Percentiles rank a stretch among this genome's conserved stretches.
These are phyloP conservation scores for Nothobranchius kuhntae DNA, from an alignment of 2,113 vertebrate genomes.

Conservation along the genomic window DNA sequence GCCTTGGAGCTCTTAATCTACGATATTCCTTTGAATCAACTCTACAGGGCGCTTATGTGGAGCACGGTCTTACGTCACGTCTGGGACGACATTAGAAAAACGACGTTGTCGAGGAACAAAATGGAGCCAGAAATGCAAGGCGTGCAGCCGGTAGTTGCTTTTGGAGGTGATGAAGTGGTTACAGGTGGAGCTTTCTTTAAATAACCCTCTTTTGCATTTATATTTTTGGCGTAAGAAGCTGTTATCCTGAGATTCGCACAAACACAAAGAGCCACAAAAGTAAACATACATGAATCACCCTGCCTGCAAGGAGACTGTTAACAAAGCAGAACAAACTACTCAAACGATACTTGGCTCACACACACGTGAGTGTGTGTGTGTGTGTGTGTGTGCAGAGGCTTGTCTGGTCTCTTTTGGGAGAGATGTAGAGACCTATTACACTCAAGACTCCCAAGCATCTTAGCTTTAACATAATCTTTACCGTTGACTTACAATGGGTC, in stretches of 20 bases:
- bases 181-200: conserved; percentile 55
- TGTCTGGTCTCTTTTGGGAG: conserved; percentile 43
- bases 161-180: conserved; percentile 30
- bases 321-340: conserved; percentile 41
- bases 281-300: conserved; percentile 58
- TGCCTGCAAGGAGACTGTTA: conserved; percentile 42
- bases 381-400: conserved; percentile 35
- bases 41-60: conserved; percentile 21
- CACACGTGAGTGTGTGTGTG: conserved; percentile 5
- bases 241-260: conserved; percentile 46
- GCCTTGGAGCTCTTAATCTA: conserved; percentile 17
- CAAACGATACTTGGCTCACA: conserved; percentile 29
- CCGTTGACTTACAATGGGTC: conserved; percentile 55
- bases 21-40: conserved; percentile 17
- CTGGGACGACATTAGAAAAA: conserved; percentile 13
- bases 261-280: conserved; percentile 47
- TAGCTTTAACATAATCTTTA: conserved; percentile 58
- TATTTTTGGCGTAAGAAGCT: conserved; percentile 56
- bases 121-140: conserved; percentile 32
- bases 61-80: conserved; percentile 23
- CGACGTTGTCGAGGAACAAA: neutral
- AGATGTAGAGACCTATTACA: conserved; percentile 48
- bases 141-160: conserved; percentile 20
- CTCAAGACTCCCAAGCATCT: conserved; percentile 54
- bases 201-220: conserved; percentile 48